Evolutionary conservation across 1,140 invertebrate species (phyloP).

Genomic region (Drosophila leontia): DNA sequence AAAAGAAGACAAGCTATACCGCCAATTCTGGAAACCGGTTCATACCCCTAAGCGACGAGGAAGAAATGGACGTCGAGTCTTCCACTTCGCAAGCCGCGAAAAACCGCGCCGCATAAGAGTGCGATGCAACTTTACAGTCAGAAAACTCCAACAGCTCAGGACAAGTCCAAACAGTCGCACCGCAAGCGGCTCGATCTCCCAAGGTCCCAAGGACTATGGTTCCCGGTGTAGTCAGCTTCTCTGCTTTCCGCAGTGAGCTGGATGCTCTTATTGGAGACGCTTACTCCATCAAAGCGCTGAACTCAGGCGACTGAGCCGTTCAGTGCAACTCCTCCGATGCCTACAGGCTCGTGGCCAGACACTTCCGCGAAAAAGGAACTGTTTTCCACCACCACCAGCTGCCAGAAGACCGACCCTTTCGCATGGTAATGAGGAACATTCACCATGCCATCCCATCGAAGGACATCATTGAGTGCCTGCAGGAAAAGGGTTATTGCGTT

Average conservation of each 20-base stretch:
- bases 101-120: background rate
- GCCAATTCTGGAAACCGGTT: background rate
- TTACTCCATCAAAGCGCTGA: background rate
- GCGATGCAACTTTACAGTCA: too few relatives aligned
- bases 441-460: background rate
- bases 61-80: too few relatives aligned
- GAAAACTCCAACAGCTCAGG: background rate
- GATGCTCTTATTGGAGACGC: background rate
- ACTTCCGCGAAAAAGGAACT: slow-evolving; percentile 1
- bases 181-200: slow-evolving; percentile 5
- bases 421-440: slow-evolving; percentile 3
- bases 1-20: background rate
- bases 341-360: background rate
- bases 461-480: slow-evolving; percentile 4
- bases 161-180: slow-evolving; percentile 1
- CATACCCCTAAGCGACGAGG: too few relatives aligned
- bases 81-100: background rate
- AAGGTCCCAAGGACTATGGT: slow-evolving; percentile 9
- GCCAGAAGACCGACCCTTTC: slow-evolving; percentile 6
- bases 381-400: slow-evolving; percentile 9
- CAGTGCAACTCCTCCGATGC: slow-evolving; percentile 1
- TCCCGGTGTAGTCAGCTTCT: slow-evolving; percentile 6
- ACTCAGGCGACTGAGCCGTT: background rate
- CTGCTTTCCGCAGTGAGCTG: slow-evolving; percentile 9
- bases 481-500: background rate